Evolutionary conservation across 2,113 vertebrate genomes (phyloP), one percentile per base, ranked within the genome.

Genomic region (Hemicordylus capensis): DNA sequence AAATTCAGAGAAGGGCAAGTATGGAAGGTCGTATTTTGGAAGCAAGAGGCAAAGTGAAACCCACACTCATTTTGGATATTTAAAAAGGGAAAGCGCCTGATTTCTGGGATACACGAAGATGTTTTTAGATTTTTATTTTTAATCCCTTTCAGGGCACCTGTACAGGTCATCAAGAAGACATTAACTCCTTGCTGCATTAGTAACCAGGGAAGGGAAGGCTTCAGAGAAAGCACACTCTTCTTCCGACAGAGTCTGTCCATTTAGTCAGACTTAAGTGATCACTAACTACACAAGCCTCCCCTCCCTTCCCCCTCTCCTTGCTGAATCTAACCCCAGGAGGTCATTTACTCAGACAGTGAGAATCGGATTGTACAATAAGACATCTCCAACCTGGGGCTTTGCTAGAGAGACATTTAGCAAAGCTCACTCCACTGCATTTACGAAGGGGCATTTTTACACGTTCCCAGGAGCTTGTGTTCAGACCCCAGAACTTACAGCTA

Each of bases 311-410:
- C 75, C 37, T 44, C 31, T 9, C 46, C 51, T 59, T 19, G 51
- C 54, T 26, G 37, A 67, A 44, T n/a, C 63, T 44, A 72, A 85
- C 42, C 76, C 76, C 76, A 51, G 48, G 84, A 85, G 76, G 84
- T 80, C 84, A 63, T 73, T 51, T 63, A 39, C 76, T 73, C 84
- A 85, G 54, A 80, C 84, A 24, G n/a, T 31, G 76, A 66, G 67
- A 73, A 48, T 34, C 24, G n/a, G 92, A 92, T 92, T 72, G 81
- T 92, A 95, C 92, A 94, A 96, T 95, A 96, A 96, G 95, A 92
- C 95, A 87, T 91, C 93, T 54, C 67, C 90, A 96, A 91, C 95
- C 39, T 39, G 48, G 26, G 46, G 76, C 44, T 86, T 51, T 74
- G 67, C 44, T 12, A 63, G 17, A 12, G 51, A 54, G 58, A 54